phyloP scores from a whole-genome alignment of 2,797 vertebrate genomes.

The Tauraco hartlaubi region DNA sequence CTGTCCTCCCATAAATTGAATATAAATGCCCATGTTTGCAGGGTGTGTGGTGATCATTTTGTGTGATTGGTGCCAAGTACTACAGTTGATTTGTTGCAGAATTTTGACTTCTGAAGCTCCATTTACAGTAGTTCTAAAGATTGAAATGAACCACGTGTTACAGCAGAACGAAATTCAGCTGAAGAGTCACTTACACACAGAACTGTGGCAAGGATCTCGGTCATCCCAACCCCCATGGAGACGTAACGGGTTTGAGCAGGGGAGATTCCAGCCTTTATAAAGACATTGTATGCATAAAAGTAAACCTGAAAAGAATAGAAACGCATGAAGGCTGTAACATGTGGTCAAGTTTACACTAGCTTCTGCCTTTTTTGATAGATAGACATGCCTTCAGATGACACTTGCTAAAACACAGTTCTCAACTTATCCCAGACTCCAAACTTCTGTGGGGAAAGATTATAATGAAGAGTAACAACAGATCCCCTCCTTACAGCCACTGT shows the following conservation, averaged over 20 bases:
- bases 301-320: slow-evolving; percentile 78
- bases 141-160: background rate
- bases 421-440: background rate
- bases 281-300: slow-evolving; percentile 86
- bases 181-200: slow-evolving; percentile 81
- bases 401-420: background rate
- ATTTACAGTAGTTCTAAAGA: background rate
- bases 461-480: background rate
- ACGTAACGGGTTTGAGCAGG: slow-evolving; percentile 75
- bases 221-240: slow-evolving; percentile 81
- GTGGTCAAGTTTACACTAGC: background rate
- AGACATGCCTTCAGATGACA: background rate
- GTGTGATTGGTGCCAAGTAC: background rate
- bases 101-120: background rate
- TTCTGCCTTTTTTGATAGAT: background rate
- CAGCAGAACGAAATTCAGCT: background rate
- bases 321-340: background rate
- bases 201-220: slow-evolving; percentile 78
- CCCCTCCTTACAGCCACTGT: background rate
- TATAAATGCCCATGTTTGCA: background rate
- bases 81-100: background rate
- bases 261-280: slow-evolving; percentile 82
- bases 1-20: background rate
- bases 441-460: background rate
- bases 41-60: background rate